Percentiles rank a stretch among this genome's conserved stretches.
Conservation (phyloP, 2,113 vertebrate species). For the Thalassarche chlororhynchos region DNA sequence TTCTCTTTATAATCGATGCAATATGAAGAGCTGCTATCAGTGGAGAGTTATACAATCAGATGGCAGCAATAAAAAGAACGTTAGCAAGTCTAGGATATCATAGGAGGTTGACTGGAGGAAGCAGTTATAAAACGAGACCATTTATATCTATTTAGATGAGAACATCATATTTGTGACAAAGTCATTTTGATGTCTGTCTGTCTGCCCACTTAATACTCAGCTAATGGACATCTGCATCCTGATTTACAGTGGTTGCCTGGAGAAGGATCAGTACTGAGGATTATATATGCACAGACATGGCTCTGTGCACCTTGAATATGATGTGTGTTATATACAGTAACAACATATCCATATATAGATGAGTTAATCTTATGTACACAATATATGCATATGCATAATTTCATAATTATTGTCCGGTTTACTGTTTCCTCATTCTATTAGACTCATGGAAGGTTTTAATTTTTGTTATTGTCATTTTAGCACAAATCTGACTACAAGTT, state of each 20-base stretch:
- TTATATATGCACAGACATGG: not conserved
- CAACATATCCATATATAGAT: not conserved
- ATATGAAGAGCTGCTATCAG: slow-evolving; percentile 64
- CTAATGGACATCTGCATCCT: slow-evolving; percentile 29
- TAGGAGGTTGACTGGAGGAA: slow-evolving; percentile 24
- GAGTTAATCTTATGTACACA: not conserved
- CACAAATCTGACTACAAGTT: not conserved
- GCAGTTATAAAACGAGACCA: slow-evolving; percentile 3
- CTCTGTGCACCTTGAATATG: not conserved
- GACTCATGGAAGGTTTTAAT: not conserved
- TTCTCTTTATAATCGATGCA: slow-evolving; percentile 61
- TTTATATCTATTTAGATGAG: slow-evolving; percentile 9
- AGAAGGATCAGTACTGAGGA: not conserved
- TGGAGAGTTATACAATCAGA: slow-evolving; percentile 63
- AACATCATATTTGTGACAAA: slow-evolving; percentile 14
- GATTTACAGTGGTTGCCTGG: not conserved
- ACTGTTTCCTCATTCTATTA: not conserved
- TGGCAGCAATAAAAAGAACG: slow-evolving; percentile 63
- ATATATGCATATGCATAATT: not conserved
- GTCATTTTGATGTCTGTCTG: not conserved
- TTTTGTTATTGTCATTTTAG: not conserved
- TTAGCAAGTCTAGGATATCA: slow-evolving; percentile 51
- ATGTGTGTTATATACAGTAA: not conserved
- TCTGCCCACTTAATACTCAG: not conserved
- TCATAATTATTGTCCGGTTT: not conserved